Evolutionary conservation across 2,888 invertebrate species (phyloP), one percentile per base, ranked within the genome.

Genomic region (Andrena bicolor): DNA sequence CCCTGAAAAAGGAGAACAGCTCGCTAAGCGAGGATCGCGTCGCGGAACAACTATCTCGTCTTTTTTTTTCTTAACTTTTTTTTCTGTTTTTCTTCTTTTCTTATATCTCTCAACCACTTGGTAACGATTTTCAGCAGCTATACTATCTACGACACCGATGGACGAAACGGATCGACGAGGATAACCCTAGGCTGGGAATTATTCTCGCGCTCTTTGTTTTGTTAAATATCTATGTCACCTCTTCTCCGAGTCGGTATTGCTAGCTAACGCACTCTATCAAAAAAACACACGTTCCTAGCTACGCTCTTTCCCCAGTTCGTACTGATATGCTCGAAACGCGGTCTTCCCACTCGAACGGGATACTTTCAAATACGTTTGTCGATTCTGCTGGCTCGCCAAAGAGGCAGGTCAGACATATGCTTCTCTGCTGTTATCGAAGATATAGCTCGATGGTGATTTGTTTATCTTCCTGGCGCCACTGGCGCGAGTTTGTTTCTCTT

Each of bases 111-210:
- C 58, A 63, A 58, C 74, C 58, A 30, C 41, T 56, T 73, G 76
- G 53, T 73, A 81, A 84, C 79, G 79, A 79, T 76, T 66, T 73
- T 79, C 70, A 86, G 76, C 76, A 76, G 72, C 76, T 88, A 88
- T 20, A 76, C 20, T 23, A 70, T 76, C 89, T 83, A 89, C 72
- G 66, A 88, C 88, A 88, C 85, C 85, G 74, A 88, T 88, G 88
- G 88, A 88, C 89, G 89, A 88, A 87, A 88, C 88, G 76, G 81
- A 83, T 80, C 87, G 85, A 80, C 83, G 83, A 76, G 80, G 32
- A 76, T 71, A 75, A 74, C 35, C 75, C 58, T 64, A 66, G 56
- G n/a, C 26, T 56, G 28, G 13, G 48, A 65, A 71, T 49, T 61
- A 58, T 69, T 73, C 72, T 84, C 82, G 82, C 60, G 49, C 6